A percentile compares a stretch with the other conserved stretches of the same genome.
These are phyloP conservation scores for Contarinia nasturtii DNA, from an alignment of 1,140 invertebrate genomes.

Conservation along the genomic window DNA sequence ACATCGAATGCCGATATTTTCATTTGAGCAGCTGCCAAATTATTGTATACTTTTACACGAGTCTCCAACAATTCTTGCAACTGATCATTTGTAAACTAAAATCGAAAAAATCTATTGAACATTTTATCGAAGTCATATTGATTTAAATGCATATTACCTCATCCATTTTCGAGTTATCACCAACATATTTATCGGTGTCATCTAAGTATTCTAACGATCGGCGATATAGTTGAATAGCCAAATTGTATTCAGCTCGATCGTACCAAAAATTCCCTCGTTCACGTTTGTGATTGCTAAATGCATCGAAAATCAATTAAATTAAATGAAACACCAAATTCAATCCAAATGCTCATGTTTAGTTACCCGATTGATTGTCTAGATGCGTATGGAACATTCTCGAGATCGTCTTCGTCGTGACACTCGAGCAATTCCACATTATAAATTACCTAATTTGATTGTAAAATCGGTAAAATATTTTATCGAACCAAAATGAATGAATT, in stretches of 20 bases:
- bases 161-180: too few relatives aligned
- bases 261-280: slow-evolving; percentile 81
- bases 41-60: slow-evolving; percentile 67
- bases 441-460: slow-evolving; percentile 15
- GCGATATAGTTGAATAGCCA: slow-evolving; percentile 68
- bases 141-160: too few relatives aligned
- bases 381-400: slow-evolving; percentile 33
- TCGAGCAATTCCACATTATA: slow-evolving; percentile 50
- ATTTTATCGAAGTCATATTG: too few relatives aligned
- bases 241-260: slow-evolving; percentile 47
- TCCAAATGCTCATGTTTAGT: slow-evolving; percentile 7
- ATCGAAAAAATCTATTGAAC: too few relatives aligned
- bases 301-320: not conserved
- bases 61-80: slow-evolving; percentile 49
- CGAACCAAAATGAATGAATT: too few relatives aligned
- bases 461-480: slow-evolving; percentile 12
- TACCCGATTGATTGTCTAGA: slow-evolving; percentile 47
- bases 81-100: slow-evolving; percentile 30
- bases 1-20: slow-evolving; percentile 66
- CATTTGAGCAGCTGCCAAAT: slow-evolving; percentile 74
- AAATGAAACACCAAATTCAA: slow-evolving; percentile 3
- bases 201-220: slow-evolving; percentile 65
- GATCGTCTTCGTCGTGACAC: slow-evolving; percentile 37
- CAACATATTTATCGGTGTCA: slow-evolving; percentile 30
- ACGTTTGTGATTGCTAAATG: slow-evolving; percentile 51